Evolutionary conservation across 2,113 vertebrate genomes (phyloP), one percentile per base, ranked within the genome.

Genomic region (Ictalurus punctatus): DNA sequence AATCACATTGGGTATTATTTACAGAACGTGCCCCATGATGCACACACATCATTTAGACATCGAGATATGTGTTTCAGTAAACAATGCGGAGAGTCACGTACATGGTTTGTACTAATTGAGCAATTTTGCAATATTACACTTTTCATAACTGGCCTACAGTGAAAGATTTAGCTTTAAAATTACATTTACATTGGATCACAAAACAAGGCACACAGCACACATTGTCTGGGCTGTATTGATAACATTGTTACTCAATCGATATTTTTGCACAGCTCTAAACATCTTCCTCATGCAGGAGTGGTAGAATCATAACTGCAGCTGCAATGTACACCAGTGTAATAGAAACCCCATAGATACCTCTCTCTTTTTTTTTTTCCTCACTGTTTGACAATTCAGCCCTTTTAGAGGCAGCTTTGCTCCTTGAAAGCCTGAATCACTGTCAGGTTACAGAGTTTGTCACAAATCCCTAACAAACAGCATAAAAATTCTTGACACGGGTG

Each of bases 311-410:
- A 44, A 34, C 14, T 56, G 19, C 83, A 85, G 87, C 90, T 87
- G 71, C 88, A 92, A 92, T 81, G 63, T 86, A 56, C 58, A 90
- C 86, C 71, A 90, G 87, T 67, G 69, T 90, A 92, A 92, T 52
- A 81, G 86, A 56, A 91, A 91, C 85, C 86, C 90, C 69, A 90
- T 86, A 88, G 90, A 90, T 88, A 58, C 17, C 87, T 17, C 52
- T 90, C 89, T 93, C 89, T 85, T 88, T 86, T 93, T 93, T 90
- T 34, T 37, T 76, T 48, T 85, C 17, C 54, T 92, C 89, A 3
- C 63, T 94, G 91, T 93, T 93, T 94, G 92, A 89, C 90, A 92
- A 86, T 84, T 92, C 90, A 86, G 82, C 88, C 86, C 84, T 91
- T 81, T 92, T 85, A 90, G 90, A 85, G 91, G 91, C 90, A 85